Conservation (phyloP, 2,113 vertebrate species). For the Aix galericulata region DNA sequence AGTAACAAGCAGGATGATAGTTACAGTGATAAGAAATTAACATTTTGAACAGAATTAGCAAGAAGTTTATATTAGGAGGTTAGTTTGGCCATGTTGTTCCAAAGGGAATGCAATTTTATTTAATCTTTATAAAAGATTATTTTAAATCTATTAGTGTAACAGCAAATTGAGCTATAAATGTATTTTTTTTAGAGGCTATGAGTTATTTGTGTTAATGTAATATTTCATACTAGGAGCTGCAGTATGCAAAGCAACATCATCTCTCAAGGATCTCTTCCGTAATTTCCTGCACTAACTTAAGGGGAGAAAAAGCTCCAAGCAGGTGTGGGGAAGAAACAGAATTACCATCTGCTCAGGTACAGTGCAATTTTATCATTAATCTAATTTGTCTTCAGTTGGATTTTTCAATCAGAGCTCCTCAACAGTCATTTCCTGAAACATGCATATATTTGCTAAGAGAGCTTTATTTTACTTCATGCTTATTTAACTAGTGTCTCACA, state of each 20-base stretch:
- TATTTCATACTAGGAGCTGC: conserved; percentile 71
- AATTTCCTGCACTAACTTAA: not conserved
- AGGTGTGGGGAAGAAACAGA: not conserved
- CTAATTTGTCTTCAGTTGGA: not conserved
- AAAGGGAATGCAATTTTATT: not conserved
- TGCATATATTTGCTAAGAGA: not conserved
- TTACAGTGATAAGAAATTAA: not conserved
- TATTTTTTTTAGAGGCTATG: not conserved
- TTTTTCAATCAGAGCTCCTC: not conserved
- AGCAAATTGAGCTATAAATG: not conserved
- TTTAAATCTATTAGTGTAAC: not conserved
- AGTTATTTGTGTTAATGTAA: not conserved
- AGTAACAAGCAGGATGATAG: not conserved
- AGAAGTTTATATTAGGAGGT: not conserved
- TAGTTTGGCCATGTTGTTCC: not conserved
- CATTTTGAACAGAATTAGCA: not conserved
- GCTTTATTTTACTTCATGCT: not conserved
- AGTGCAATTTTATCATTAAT: not conserved
- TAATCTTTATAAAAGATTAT: not conserved
- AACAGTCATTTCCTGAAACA: not conserved
- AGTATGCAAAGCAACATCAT: conserved; percentile 60
- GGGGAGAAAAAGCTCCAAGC: not conserved
- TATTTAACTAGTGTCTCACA: not conserved
- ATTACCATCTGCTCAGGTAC: not conserved
- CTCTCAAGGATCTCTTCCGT: not conserved